Evolutionary conservation across 2,888 invertebrate genomes (phyloP), one percentile per base, ranked within the genome.

Genomic region (Hedya salicella): DNA sequence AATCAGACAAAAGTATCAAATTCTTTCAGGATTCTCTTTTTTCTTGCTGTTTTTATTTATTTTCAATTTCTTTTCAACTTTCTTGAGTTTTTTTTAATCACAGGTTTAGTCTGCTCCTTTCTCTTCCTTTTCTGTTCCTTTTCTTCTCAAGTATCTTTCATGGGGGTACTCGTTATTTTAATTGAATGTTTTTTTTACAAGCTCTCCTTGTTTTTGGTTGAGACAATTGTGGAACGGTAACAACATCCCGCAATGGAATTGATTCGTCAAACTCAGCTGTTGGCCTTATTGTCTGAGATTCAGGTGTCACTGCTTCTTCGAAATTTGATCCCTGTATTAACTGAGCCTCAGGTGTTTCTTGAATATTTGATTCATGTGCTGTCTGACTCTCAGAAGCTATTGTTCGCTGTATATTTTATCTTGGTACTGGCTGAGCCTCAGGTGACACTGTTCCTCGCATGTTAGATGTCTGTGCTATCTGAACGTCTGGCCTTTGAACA

Each of bases 101-200:
- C 11, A 36, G 1, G 9, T 52, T 21, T 57, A 25, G 48, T 60
- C 53, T 64, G 42, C 50, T 52, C 32, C 44, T 48, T 57, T 50
- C 32, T 66, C 50, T 67, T 67, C 39, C 52, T 44, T 52, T 61
- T 53, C 63, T 62, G 53, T 40, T 67, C 62, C 66, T 62, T 69
- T 68, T 54, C 65, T 46, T 68, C 60, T 49, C 5, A 48, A 14
- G 2, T 17, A 39, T 13, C 39, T 61, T 60, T 64, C 30, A 63
- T 30, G 13, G 60, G 25, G 8, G 71, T 70, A 66, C 68, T 68
- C 11, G 68, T 70, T 32, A 71, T 49, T 68, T 70, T 66, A 63
- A 54, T 68, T n/a, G 70, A 71, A 60, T 67, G 62, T 68, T 60
- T 67, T 57, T 68, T 42, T 56, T 69, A 61, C 53, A 21, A 62